These are phyloP conservation scores for Andrena haemorrhoa DNA, from an alignment of 2,888 invertebrate genomes.

Conservation along the genomic window DNA sequence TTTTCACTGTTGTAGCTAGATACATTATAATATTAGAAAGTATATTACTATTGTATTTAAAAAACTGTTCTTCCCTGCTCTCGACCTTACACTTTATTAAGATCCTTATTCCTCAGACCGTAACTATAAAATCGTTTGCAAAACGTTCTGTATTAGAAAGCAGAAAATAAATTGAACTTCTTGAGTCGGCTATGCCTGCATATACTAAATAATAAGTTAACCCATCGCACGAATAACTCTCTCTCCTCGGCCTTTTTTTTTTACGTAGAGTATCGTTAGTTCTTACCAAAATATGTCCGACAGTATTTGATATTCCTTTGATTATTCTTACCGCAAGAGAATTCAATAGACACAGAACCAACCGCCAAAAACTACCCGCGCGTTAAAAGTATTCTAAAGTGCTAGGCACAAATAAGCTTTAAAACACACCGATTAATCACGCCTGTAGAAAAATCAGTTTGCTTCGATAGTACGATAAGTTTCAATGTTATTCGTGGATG, in stretches of 20 bases:
- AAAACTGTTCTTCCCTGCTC: slow-evolving; percentile 69
- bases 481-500: slow-evolving; percentile 73
- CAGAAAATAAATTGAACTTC: slow-evolving; percentile 74
- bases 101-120: slow-evolving; percentile 66
- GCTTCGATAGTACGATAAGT: slow-evolving; percentile 36
- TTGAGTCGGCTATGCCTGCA: slow-evolving; percentile 70
- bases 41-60: slow-evolving; percentile 75
- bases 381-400: slow-evolving; percentile 29
- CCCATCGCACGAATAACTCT: slow-evolving; percentile 73
- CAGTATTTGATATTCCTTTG: slow-evolving; percentile 48
- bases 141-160: slow-evolving; percentile 71
- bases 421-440: slow-evolving; percentile 31
- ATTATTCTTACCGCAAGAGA: slow-evolving; percentile 45
- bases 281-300: slow-evolving; percentile 51
- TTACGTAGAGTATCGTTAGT: slow-evolving; percentile 19
- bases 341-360: slow-evolving; percentile 30
- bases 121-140: slow-evolving; percentile 71
- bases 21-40: slow-evolving; percentile 77
- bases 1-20: slow-evolving; percentile 77
- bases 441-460: slow-evolving; percentile 31
- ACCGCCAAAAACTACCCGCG: slow-evolving; percentile 13
- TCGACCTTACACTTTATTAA: slow-evolving; percentile 67
- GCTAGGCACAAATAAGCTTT: slow-evolving; percentile 37
- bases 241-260: slow-evolving; percentile 45
- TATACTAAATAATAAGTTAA: slow-evolving; percentile 75